phyloP scores from a whole-genome alignment of 2,888 invertebrate species.

The Tiliacea aurago region DNA sequence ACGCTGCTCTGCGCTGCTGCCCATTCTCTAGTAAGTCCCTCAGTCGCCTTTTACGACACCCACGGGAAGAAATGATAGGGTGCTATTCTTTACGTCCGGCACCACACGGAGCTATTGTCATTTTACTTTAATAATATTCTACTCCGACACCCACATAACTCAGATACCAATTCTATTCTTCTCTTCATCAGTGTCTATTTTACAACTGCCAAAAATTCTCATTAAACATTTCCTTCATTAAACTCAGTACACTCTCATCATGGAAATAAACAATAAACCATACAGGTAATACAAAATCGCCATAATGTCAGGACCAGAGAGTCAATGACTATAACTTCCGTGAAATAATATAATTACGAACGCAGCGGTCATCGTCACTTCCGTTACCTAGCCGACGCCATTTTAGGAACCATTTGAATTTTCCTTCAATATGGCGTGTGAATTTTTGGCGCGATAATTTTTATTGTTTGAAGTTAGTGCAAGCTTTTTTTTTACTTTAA shows the following conservation, averaged over 20 bases:
- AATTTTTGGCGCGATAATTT: neutral
- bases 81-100: too few species aligned
- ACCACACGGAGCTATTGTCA: too few species aligned
- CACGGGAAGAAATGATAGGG: too few species aligned
- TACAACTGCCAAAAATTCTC: neutral
- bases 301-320: conserved; percentile 49
- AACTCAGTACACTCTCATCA: neutral
- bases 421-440: conserved; percentile 13
- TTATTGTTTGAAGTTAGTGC: neutral
- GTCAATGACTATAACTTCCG: conserved; percentile 65
- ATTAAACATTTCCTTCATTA: neutral
- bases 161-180: neutral
- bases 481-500: too few species aligned
- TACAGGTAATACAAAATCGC: conserved; percentile 31
- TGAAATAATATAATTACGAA: conserved; percentile 63
- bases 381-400: conserved; percentile 51
- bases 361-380: conserved; percentile 65
- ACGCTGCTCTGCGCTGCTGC: too few species aligned
- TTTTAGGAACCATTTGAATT: conserved; percentile 40
- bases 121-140: neutral
- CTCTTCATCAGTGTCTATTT: neutral
- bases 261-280: neutral
- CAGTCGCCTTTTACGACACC: too few species aligned
- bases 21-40: too few species aligned
- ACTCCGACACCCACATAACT: neutral